Evolutionary conservation across 2,113 vertebrate genomes (phyloP).

Genomic region (Fregata magnificens): DNA sequence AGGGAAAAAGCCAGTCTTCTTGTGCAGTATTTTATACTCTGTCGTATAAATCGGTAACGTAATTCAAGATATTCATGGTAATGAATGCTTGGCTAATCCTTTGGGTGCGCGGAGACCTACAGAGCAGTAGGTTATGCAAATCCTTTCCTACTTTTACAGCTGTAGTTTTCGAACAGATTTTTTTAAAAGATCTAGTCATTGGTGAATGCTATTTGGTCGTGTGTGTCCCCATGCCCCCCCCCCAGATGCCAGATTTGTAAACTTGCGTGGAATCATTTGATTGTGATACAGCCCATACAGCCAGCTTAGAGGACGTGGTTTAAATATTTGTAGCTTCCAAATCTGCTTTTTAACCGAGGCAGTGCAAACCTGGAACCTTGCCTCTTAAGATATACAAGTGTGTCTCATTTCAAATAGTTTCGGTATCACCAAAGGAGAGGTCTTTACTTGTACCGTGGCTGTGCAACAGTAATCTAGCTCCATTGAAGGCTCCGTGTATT

Average conservation of each 20-base stretch:
- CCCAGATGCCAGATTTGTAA: constrained; percentile 28
- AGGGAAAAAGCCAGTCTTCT: constrained; percentile 20
- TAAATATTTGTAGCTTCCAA: background rate
- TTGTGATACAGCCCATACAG: background rate
- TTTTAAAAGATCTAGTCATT: constrained; percentile 9
- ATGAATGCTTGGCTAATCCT: constrained; percentile 72
- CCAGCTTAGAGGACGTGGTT: background rate
- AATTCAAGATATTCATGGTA: constrained; percentile 65
- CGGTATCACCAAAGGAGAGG: background rate
- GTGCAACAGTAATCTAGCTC: constrained; percentile 23
- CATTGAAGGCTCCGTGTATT: background rate
- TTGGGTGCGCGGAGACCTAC: constrained; percentile 59
- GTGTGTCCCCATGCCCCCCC: no score
- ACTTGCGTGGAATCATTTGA: constrained; percentile 24
- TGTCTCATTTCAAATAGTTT: constrained; percentile 4
- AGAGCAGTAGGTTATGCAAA: constrained; percentile 71
- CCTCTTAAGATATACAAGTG: background rate
- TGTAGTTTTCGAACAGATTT: constrained; percentile 60
- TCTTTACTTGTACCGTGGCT: background rate
- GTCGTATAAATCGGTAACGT: constrained; percentile 70
- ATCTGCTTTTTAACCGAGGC: background rate
- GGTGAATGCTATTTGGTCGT: background rate
- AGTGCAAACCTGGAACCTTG: background rate
- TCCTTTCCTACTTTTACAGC: constrained; percentile 68
- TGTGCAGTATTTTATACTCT: constrained; percentile 61